These are phyloP conservation scores for Polymixis lichenea DNA, from an alignment of 2,888 invertebrate genomes.

Conservation along the genomic window DNA sequence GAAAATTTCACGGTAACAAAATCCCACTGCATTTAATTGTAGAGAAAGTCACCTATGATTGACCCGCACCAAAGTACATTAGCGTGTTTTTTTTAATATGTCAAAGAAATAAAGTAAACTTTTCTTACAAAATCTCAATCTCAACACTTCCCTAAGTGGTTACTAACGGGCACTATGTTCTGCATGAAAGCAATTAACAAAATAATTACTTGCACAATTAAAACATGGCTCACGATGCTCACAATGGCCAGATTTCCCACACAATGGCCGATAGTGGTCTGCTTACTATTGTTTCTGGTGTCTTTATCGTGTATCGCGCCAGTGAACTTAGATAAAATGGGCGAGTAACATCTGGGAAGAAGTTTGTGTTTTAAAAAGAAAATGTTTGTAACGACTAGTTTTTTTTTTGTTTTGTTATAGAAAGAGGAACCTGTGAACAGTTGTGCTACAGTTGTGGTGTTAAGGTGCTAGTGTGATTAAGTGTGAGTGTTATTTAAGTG, in stretches of 20 bases:
- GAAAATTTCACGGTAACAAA: not conserved
- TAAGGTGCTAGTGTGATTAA: too few species aligned
- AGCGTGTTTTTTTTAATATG: too few species aligned
- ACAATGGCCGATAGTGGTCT: conserved; percentile 47
- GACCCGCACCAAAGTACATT: not conserved
- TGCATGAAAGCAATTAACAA: conserved; percentile 45
- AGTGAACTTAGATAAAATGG: conserved; percentile 55
- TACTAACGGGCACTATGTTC: conserved; percentile 40
- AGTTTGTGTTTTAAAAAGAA: conserved; percentile 24
- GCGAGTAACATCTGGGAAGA: conserved; percentile 24
- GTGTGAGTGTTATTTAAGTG: too few species aligned
- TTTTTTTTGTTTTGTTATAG: not conserved
- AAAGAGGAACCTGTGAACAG: not conserved
- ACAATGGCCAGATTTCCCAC: conserved; percentile 60
- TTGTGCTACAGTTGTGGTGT: not conserved
- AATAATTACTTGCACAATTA: conserved; percentile 59
- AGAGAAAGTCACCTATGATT: not conserved
- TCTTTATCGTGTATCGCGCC: conserved; percentile 44
- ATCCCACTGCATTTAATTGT: not conserved
- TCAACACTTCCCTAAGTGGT: conserved; percentile 23
- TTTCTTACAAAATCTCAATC: conserved; percentile 13
- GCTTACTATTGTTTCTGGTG: conserved; percentile 45
- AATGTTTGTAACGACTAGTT: conserved; percentile 1
- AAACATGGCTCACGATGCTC: conserved; percentile 30
- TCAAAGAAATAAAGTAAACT: not conserved